Conservation (phyloP, 2,888 invertebrate genomes). For the Philereme transversata region DNA sequence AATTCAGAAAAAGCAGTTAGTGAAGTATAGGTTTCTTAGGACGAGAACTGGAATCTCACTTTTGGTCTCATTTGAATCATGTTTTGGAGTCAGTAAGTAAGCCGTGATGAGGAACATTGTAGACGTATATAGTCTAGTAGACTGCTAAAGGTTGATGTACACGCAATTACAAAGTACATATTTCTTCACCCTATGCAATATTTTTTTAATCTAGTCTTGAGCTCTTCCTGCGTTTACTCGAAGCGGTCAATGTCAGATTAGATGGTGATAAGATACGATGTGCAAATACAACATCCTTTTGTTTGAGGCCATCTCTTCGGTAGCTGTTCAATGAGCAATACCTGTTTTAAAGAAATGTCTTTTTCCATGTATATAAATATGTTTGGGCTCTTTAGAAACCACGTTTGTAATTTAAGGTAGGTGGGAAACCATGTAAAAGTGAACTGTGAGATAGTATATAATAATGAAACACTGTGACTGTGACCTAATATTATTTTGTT, state of each 20-base stretch:
- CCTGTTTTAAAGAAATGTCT: conserved; percentile 1
- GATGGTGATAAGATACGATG: conserved; percentile 26
- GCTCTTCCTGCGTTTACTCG: conserved; percentile 27
- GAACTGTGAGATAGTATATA: too few relatives aligned
- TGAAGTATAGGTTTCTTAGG: too few relatives aligned
- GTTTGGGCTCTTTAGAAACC: background rate
- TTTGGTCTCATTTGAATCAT: too few relatives aligned
- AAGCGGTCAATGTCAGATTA: conserved; percentile 34
- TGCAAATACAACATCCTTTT: conserved; percentile 31
- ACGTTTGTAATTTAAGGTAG: background rate
- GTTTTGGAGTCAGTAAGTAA: too few relatives aligned
- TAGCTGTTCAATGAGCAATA: conserved; percentile 15
- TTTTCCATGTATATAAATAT: background rate
- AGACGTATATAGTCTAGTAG: too few relatives aligned
- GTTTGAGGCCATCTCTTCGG: conserved; percentile 23
- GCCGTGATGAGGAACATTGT: too few relatives aligned
- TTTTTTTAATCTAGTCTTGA: conserved; percentile 26
- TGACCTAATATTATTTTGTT: too few relatives aligned
- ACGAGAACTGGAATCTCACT: too few relatives aligned
- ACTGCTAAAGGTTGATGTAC: too few relatives aligned
- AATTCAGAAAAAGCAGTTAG: background rate
- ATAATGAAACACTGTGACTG: too few relatives aligned
- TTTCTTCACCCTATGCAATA: conserved; percentile 10
- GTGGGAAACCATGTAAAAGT: background rate
- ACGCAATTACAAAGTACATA: background rate